phyloP scores from a whole-genome alignment of 2,797 vertebrate species.

The Macrochelys suwanniensis region DNA sequence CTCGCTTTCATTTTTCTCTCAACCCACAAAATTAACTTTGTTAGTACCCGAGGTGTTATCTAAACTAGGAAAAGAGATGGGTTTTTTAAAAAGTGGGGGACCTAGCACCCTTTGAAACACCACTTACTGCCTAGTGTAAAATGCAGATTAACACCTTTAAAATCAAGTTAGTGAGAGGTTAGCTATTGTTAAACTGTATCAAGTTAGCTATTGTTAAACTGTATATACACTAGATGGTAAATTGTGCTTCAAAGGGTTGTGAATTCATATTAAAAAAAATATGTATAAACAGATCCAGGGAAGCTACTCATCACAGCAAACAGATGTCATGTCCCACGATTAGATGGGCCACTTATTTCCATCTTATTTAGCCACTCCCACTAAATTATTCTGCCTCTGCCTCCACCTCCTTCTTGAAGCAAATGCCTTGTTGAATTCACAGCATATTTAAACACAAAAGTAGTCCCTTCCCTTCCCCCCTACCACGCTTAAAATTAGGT shows the following conservation, averaged over 20 bases:
- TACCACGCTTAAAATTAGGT: not conserved
- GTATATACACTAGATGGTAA: not conserved
- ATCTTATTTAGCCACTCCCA: not conserved
- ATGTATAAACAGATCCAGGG: not conserved
- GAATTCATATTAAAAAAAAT: not conserved
- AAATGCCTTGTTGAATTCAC: not conserved
- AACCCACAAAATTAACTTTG: rapidly evolving
- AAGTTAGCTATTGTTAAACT: not conserved
- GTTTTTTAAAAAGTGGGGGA: not conserved
- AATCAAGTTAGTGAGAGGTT: rapidly evolving
- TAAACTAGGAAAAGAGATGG: rapidly evolving
- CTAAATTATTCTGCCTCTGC: not conserved
- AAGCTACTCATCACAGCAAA: not conserved
- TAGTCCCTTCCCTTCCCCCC: too few relatives aligned
- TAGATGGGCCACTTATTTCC: not conserved
- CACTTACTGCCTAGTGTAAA: rapidly evolving
- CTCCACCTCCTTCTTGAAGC: not conserved
- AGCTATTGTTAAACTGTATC: rapidly evolving
- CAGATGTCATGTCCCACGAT: not conserved
- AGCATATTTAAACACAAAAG: not conserved
- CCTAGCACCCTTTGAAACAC: not conserved
- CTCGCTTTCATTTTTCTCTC: not conserved
- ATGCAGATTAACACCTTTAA: rapidly evolving
- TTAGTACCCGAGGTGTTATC: not conserved
- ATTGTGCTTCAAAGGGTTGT: not conserved